A percentile compares a stretch with the other conserved stretches of the same genome.
These are phyloP conservation scores for Caenorhabditis wallacei DNA, from an alignment of 2,888 invertebrate species.

Conservation along the genomic window DNA sequence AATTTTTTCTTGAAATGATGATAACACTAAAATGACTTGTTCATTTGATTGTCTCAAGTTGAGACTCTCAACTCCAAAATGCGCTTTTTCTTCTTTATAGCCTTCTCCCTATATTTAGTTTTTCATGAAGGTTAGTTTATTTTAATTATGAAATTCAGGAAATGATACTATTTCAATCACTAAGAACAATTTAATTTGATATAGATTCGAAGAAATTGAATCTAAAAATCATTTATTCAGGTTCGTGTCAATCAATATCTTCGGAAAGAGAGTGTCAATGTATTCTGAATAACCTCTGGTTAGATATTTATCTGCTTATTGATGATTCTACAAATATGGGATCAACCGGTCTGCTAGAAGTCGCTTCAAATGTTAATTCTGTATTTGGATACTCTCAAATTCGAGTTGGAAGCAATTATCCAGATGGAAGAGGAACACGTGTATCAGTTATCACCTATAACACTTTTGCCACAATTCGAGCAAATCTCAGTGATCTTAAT, in stretches of 20 bases:
- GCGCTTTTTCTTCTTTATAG: background rate
- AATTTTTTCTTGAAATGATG: background rate
- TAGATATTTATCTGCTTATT: slow-evolving; percentile 26
- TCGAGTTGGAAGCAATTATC: slow-evolving; percentile 20
- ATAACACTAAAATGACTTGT: background rate
- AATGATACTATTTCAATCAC: background rate
- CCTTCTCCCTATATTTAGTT: background rate
- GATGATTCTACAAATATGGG: slow-evolving; percentile 31
- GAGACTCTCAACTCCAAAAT: slow-evolving; percentile 28
- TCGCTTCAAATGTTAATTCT: slow-evolving; percentile 39
- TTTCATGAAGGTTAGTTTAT: slow-evolving; percentile 8
- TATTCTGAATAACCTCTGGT: slow-evolving; percentile 35
- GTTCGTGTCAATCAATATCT: background rate
- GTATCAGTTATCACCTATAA: slow-evolving; percentile 18
- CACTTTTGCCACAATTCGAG: background rate
- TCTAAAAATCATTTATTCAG: background rate
- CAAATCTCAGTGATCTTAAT: slow-evolving; percentile 35
- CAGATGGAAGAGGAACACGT: slow-evolving; percentile 19
- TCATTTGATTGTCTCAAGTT: background rate
- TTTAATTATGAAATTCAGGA: background rate
- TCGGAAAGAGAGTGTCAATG: slow-evolving; percentile 26
- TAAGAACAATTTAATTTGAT: too few relatives aligned
- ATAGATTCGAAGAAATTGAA: too few relatives aligned
- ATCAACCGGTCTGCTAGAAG: slow-evolving; percentile 12
- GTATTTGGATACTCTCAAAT: slow-evolving; percentile 42